Conservation (phyloP, 2,888 invertebrate species). For the Drosophila paranaensis region DNA sequence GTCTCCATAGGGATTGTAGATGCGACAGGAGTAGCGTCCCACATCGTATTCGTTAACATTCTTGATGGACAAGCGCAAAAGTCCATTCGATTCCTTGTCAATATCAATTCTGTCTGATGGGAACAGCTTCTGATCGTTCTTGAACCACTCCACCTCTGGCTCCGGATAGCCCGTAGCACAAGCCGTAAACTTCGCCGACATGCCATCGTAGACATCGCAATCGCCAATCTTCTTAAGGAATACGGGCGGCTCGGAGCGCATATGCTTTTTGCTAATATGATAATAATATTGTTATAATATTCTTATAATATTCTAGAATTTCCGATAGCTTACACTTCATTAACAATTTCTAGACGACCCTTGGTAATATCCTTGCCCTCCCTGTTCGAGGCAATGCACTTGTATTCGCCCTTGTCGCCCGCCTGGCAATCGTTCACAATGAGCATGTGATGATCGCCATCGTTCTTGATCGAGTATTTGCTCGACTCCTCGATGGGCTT, state of each 20-base stretch:
- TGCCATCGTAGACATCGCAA: slow-evolving; percentile 93
- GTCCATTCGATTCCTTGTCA: slow-evolving; percentile 90
- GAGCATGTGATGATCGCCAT: slow-evolving; percentile 92
- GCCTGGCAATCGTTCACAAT: slow-evolving; percentile 89
- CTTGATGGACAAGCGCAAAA: slow-evolving; percentile 92
- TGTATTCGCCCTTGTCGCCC: slow-evolving; percentile 90
- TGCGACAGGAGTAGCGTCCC: slow-evolving; percentile 93
- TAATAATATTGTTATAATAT: background rate
- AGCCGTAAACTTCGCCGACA: slow-evolving; percentile 97
- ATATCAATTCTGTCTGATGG: slow-evolving; percentile 93
- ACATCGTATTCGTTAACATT: slow-evolving; percentile 92
- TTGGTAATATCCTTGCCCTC: slow-evolving; percentile 92
- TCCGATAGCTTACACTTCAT: slow-evolving; percentile 89
- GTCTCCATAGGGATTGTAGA: slow-evolving; percentile 94
- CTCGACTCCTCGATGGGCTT: slow-evolving; percentile 88
- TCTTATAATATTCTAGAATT: too few species aligned
- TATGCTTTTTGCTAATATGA: slow-evolving; percentile 88
- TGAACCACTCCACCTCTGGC: slow-evolving; percentile 94
- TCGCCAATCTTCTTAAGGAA: slow-evolving; percentile 96
- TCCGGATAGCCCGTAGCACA: slow-evolving; percentile 95
- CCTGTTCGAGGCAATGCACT: slow-evolving; percentile 91
- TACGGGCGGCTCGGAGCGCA: slow-evolving; percentile 92
- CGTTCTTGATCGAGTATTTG: slow-evolving; percentile 90
- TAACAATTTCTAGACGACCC: slow-evolving; percentile 91
- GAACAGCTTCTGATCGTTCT: slow-evolving; percentile 91